Evolutionary conservation across 92 coral and sea anemone species (phyloP), one percentile per base, ranked within the genome.

Genomic region (Heliopora coerulea): DNA sequence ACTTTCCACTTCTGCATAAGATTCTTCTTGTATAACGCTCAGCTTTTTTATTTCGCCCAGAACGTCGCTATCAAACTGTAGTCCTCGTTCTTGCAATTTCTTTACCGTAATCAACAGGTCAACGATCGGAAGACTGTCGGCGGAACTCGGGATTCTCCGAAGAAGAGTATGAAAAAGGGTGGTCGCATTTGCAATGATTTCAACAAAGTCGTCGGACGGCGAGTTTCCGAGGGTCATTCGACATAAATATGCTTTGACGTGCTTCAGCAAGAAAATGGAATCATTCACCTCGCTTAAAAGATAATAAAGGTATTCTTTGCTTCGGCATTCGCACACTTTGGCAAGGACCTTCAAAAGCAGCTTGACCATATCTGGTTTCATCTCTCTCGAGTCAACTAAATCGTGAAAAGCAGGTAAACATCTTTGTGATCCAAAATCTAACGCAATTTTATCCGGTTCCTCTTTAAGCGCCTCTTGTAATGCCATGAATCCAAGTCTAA

Each of bases 351-450:
- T 88, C 50, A 83, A 81, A 23, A 83, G 80, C 49, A 91, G 57
- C 10, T 83, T 82, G 6, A 88, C 69, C 79, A 79, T 61, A 61
- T 85, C 89, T 24, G 83, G 86, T 26, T 23, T 64, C 97, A 91
- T 88, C 28, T 19, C 46, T 15, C 34, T 0, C 46, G 49, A 64
- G n/a, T 75, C 65, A 3, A 91, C 54, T 33, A 91, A 82, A 8
- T 64, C 56, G 12, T 88, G 90, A 3, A 86, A 83, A 8, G 97
- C 93, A 17, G 85, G 88, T 59, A 80, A 62, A 33, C 89, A 85
- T n/a, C 89, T 86, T 9, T 67, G 82, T 1, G 95, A 88, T 12
- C 93, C 86, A 67, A 91, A 64, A 65, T 91, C 97, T 32, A 91
- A 77, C 11, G 82, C 86, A 8, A 91, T 75, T 9, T 85, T 89